These are phyloP conservation scores for Cephalopterus ornatus DNA, from an alignment of 2,113 vertebrate genomes.

Conservation along the genomic window DNA sequence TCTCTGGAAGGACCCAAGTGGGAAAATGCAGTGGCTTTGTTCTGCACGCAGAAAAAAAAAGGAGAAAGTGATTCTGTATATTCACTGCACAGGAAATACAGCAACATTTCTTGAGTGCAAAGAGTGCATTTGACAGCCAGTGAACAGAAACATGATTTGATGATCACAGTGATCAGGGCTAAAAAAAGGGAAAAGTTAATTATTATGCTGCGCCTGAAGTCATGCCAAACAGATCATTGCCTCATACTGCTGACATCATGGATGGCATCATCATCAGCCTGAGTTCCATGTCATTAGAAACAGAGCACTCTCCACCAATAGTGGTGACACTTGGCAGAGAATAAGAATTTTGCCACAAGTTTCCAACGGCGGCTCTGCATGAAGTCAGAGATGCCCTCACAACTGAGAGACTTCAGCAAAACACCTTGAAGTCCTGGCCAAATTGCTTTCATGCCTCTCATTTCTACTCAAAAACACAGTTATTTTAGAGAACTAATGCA, in stretches of 20 bases:
- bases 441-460: background rate
- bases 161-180: background rate
- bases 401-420: background rate
- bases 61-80: background rate
- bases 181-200: background rate
- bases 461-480: background rate
- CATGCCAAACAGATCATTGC: background rate
- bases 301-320: background rate
- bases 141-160: background rate
- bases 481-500: background rate
- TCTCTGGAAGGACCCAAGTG: background rate
- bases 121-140: background rate
- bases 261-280: background rate
- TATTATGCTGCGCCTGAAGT: background rate
- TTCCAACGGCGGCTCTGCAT: background rate
- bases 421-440: background rate
- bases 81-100: background rate
- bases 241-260: background rate
- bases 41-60: background rate
- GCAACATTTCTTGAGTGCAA: background rate
- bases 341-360: background rate
- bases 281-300: background rate
- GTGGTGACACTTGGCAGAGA: background rate
- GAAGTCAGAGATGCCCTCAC: background rate
- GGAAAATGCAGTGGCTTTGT: background rate